phyloP scores from a whole-genome alignment of 2,113 vertebrate genomes.

The Oncorhynchus kisutch region DNA sequence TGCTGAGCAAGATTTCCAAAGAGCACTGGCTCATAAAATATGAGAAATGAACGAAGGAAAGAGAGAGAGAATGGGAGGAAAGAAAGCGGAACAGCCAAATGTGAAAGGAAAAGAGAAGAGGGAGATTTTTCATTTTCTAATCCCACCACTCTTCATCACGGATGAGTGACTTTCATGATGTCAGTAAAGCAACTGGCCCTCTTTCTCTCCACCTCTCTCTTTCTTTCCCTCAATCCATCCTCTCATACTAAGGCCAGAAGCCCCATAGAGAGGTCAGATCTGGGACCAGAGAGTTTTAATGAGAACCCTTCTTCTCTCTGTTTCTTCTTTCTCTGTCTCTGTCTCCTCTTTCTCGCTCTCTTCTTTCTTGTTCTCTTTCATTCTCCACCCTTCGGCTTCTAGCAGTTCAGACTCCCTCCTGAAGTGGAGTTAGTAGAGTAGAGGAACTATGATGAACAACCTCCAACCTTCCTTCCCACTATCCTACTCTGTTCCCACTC shows the following conservation, averaged over 20 bases:
- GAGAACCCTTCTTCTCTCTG: not conserved
- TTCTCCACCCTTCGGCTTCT: not conserved
- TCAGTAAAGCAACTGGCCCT: not conserved
- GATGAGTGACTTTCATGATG: constrained; percentile 21
- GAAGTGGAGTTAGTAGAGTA: not conserved
- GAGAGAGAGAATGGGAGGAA: not conserved
- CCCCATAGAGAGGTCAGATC: not conserved
- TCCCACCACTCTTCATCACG: not conserved
- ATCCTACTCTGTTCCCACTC: not conserved
- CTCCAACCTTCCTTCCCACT: not conserved
- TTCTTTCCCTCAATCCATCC: not conserved
- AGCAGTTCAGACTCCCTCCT: not conserved
- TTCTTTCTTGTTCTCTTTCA: not conserved
- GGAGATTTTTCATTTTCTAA: constrained; percentile 1
- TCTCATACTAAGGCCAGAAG: not conserved
- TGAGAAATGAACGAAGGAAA: constrained; percentile 19
- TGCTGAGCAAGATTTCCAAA: constrained; percentile 18
- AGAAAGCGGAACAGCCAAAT: constrained; percentile 3
- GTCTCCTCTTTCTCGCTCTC: not conserved
- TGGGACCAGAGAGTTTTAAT: not conserved
- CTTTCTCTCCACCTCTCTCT: not conserved
- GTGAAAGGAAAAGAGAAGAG: not conserved
- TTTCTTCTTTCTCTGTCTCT: not conserved
- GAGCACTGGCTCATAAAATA: not conserved
- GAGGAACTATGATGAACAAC: not conserved